phyloP scores from a whole-genome alignment of 2,888 invertebrate species.

The Beris chalybata region DNA sequence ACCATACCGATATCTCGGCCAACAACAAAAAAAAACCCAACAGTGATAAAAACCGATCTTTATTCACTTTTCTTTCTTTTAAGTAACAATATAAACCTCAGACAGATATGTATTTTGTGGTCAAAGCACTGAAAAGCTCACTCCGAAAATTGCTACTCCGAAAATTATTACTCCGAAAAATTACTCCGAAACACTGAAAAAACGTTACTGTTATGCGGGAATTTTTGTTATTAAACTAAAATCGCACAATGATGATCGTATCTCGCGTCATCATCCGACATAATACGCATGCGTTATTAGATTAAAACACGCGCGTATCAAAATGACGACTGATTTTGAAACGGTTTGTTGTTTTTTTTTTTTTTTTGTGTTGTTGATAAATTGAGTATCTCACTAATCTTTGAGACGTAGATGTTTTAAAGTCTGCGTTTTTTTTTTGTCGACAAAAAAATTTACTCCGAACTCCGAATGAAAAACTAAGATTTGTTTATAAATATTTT shows the following conservation, averaged over 20 bases:
- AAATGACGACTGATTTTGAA: not conserved
- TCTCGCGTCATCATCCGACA: too few species aligned
- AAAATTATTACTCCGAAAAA: not conserved
- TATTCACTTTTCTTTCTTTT: not conserved
- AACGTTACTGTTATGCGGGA: not conserved
- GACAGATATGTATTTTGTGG: not conserved
- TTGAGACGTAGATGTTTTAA: not conserved
- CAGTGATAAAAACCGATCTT: not conserved
- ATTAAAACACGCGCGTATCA: constrained; percentile 9
- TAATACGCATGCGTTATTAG: constrained; percentile 12
- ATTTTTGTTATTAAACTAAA: too few species aligned
- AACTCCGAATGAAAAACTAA: too few species aligned
- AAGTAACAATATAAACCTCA: not conserved
- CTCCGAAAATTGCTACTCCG: not conserved
- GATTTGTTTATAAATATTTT: too few species aligned
- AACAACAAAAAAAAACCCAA: not conserved
- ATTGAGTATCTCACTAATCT: too few species aligned
- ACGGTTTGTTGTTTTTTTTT: too few species aligned
- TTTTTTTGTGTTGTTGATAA: too few species aligned
- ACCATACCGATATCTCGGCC: not conserved
- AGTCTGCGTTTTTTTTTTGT: not conserved
- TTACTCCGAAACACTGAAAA: constrained; percentile 12
- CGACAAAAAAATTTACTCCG: not conserved
- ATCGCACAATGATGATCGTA: too few species aligned
- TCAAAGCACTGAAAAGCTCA: not conserved